phyloP scores from a whole-genome alignment of 2,888 invertebrate genomes.

The Eupelmus urozonus region DNA sequence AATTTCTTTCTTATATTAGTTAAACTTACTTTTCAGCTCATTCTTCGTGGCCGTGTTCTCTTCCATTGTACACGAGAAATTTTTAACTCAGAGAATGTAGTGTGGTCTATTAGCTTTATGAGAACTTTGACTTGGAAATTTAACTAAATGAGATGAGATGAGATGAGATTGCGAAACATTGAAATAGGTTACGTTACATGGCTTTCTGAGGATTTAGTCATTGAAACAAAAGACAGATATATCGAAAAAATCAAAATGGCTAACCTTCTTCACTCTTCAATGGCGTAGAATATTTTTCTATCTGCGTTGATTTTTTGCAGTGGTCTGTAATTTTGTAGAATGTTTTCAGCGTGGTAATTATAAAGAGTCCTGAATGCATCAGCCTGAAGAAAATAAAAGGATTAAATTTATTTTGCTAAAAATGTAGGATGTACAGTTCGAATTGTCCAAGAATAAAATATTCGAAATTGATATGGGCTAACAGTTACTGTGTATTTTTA shows the following conservation, averaged over 20 bases:
- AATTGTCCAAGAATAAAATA: too few species aligned
- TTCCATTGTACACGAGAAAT: neutral
- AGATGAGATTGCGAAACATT: neutral
- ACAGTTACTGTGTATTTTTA: neutral
- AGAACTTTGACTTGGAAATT: neutral
- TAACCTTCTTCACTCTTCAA: neutral
- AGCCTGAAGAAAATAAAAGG: slow-evolving; percentile 75
- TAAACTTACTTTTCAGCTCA: slow-evolving; percentile 55
- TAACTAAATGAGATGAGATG: neutral
- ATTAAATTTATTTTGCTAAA: neutral
- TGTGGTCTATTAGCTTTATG: neutral
- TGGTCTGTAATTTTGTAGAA: slow-evolving; percentile 79
- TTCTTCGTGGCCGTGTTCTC: slow-evolving; percentile 46
- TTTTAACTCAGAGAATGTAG: neutral
- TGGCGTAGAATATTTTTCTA: slow-evolving; percentile 40
- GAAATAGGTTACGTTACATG: slow-evolving; percentile 1
- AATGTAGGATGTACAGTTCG: neutral
- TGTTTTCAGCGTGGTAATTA: slow-evolving; percentile 77
- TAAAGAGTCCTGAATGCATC: slow-evolving; percentile 80
- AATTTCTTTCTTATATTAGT: too few species aligned
- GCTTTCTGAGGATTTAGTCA: too few species aligned
- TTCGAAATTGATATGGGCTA: neutral
- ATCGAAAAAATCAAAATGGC: neutral
- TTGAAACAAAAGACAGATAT: slow-evolving; percentile 12
- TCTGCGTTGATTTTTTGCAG: slow-evolving; percentile 77